Evolutionary conservation across 2,113 vertebrate genomes (phyloP), one percentile per base, ranked within the genome.

Genomic region (Argyrosomus japonicus): DNA sequence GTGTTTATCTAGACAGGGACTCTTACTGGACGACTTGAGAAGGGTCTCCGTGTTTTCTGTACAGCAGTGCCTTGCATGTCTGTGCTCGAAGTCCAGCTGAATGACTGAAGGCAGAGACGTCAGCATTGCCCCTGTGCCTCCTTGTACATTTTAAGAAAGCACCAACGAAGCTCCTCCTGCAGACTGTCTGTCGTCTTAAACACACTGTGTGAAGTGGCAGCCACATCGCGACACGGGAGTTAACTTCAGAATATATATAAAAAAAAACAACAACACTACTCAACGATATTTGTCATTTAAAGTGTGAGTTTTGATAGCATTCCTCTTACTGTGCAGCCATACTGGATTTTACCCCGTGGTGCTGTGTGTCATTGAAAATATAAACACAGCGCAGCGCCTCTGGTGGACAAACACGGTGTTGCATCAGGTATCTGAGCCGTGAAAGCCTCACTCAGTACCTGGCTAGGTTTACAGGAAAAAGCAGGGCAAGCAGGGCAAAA

Each of bases 11-110:
- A 47, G n/a, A 23, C 14, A 4, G 25, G 11, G 2, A 17, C 79
- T 50, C 95, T 95, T 94, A 96, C 95, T 93, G 79, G 3, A 96
- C 53, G 21, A 94, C 93, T 91, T 87, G 72, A 21, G 91, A 64
- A 1, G 95, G 95, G 25, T 95, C 92, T 79, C 95, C 95, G 51
- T 96, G 94, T 40, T 79, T 91, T 57, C 81, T 89, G 89, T 92
- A 94, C 23, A 85, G 6, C 9, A 96, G 92, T 6, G 93, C 94
- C 23, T 57, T 50, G 80, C 67, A 84, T 47, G 63, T 63, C 1
- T 48, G 80, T 17, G 80, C 62, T 45, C 50, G 29, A 21, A 65
- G 87, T 81, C 77, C 81, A n/a, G 89, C 83, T 47, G 87, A 88
- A 15, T 67, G 85, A 62, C 83, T 87, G 71, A 85, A 86, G 63